Evolutionary conservation across 2,113 vertebrate species (phyloP), one percentile per base, ranked within the genome.

Genomic region (Pelobates fuscus): DNA sequence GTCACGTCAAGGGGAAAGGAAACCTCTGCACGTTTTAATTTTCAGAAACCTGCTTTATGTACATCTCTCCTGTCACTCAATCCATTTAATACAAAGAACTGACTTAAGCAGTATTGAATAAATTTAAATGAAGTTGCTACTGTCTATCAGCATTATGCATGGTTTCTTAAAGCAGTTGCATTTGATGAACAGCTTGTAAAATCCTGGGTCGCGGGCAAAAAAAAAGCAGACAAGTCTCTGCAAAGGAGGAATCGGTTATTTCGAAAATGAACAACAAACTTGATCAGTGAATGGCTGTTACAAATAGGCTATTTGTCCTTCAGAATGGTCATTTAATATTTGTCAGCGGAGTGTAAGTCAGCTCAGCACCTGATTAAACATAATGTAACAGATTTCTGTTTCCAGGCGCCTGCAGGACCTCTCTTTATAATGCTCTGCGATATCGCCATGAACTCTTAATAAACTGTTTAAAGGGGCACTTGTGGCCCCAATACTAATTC

Each of bases 41-140:
- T 2, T 0, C 63, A 10, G 57, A 67, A 44, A 59, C 58, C 58
- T 67, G 55, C 32, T 23, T 46, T 1, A 24, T 27, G 52, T 0
- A 17, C 20, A 24, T 21, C 24, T 11, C 14, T 0, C 73, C 70
- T 14, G 67, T 67, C 78, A 59, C 60, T 79, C 82, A 70, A 14
- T 21, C 79, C 41, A 55, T 62, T 77, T 73, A 67, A 78, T 27
- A 77, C 60, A 78, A 83, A 79, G 49, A 64, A 61, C 77, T 2
- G 65, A 41, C 69, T 80, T 78, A 80, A 78, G 67, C 30, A 77
- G 78, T 72, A 73, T 62, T 32, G 67, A 81, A 65, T 64, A 80
- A 70, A 84, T 79, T 61, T 57, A 70, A 78, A 77, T 72, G 29
- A 52, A 80, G 79, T 80, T 80, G 41, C 49, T 0, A 2, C 76